Percentiles rank a stretch among this genome's conserved stretches.
phyloP scores from a whole-genome alignment of 2,113 vertebrate species.

The Casuarius casuarius region DNA sequence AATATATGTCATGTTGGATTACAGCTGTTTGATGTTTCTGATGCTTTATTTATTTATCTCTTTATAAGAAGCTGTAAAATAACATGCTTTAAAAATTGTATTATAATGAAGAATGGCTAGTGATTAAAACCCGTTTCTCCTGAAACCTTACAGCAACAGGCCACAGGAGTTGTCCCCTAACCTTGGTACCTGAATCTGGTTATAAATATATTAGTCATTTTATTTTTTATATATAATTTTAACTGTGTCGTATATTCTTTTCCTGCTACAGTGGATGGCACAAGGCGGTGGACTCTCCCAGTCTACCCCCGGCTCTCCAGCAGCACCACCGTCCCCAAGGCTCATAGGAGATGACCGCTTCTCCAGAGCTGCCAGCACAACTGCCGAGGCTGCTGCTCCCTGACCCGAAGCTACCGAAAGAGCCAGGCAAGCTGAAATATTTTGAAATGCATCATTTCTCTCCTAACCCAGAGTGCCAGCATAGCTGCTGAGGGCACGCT shows the following conservation, averaged over 20 bases:
- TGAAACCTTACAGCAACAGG: not conserved
- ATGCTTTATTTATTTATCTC: not conserved
- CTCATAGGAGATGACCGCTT: not conserved
- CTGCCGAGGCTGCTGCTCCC: not conserved
- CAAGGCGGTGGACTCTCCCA: not conserved
- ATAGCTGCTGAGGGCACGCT: not conserved
- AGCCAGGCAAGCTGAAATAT: not conserved
- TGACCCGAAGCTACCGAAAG: not conserved
- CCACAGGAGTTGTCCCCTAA: not conserved
- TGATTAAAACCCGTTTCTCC: not conserved
- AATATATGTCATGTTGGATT: not conserved
- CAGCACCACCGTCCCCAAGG: not conserved
- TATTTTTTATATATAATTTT: not conserved
- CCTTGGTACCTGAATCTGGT: not conserved
- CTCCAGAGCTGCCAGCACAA: too few relatives aligned
- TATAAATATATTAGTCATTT: not conserved
- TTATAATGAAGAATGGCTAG: not conserved
- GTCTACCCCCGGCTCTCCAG: not conserved
- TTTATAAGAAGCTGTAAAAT: not conserved
- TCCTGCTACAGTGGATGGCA: not conserved
- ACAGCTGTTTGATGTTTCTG: not conserved
- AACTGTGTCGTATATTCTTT: not conserved
- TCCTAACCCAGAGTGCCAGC: not conserved
- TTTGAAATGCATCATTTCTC: not conserved
- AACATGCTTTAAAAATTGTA: not conserved